Evolutionary conservation across 2,797 vertebrate species (phyloP), one percentile per base, ranked within the genome.

Genomic region (Halcyon smyrnensis): DNA sequence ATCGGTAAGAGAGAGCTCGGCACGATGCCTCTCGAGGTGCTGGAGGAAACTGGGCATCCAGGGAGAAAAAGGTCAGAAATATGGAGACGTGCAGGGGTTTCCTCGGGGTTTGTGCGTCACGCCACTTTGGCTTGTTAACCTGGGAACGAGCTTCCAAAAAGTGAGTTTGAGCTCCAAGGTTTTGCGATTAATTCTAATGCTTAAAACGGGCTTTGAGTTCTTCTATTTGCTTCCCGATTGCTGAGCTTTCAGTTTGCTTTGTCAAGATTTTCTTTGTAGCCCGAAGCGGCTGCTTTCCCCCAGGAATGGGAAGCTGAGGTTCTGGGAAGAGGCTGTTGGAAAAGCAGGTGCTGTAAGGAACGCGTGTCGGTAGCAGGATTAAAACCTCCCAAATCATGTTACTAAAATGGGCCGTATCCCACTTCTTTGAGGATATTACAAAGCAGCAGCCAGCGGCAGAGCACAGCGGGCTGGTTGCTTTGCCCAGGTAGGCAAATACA

Each of bases 361-460:
- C 0, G 1, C 2, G 15, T 1, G 15, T 4, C 2, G 1, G 43
- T 32, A 54, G n/a, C 19, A 2, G 30, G 24, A 12, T 36, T 63
- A 2, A 41, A 85, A 50, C 23, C 8, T 53, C 71, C 24, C n/a
- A 3, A 46, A 32, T 12, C 4, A 2, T 1, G 21, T 27, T 2
- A 1, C 36, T 4, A 5, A 36, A 78, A 15, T 0, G 2, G 6
- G 16, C 0, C 0, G 12, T 87, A 59, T 21, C 65, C 24, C 54
- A 2, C 3, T 15, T 24, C 25, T 36, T 1, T 6, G 54, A 51
- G 71, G 30, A 5, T 4, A 1, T 27, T 30, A 0, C 7, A 6
- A 4, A 36, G 62, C 64, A 50, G 45, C 30, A 28, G 30, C 1
- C 14, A 57, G 46, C 3, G 0, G 50, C 64, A 20, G 32, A 8